Conservation (phyloP, 2,797 vertebrate genomes). For the Cheirogaleus major region DNA sequence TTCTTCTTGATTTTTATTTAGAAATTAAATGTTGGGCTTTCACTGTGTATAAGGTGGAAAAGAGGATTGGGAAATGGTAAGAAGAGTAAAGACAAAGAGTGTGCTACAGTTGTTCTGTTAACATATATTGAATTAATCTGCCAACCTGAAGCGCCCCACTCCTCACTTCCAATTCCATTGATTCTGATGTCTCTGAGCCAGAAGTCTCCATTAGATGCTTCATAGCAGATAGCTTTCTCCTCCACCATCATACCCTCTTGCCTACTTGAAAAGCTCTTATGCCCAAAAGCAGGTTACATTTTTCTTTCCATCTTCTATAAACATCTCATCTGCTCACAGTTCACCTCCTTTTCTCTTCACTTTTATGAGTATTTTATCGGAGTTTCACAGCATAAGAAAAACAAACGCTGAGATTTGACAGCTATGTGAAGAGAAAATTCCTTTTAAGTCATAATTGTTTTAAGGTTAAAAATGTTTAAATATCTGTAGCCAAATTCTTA, state of each 20-base stretch:
- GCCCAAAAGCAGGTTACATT: neutral
- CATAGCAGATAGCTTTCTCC: accelerated
- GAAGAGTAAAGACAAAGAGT: neutral
- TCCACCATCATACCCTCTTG: neutral
- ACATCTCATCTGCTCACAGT: neutral
- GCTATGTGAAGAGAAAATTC: neutral
- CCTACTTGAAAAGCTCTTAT: neutral
- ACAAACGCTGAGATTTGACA: neutral
- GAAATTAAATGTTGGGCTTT: neutral
- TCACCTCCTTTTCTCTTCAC: neutral
- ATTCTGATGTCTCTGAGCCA: neutral
- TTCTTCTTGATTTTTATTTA: neutral
- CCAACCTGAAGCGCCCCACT: too few species aligned
- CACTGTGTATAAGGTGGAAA: neutral
- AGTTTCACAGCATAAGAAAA: neutral
- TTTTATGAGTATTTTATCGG: neutral
- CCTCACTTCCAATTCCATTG: neutral
- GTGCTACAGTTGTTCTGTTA: neutral
- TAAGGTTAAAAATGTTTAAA: neutral
- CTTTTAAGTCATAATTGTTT: neutral
- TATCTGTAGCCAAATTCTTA: neutral
- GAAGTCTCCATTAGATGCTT: neutral
- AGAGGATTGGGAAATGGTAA: neutral
- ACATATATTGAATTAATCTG: neutral
- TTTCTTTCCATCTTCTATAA: neutral